Base-by-base conservation (phyloP, 1,140 invertebrate species). In the Brachionus koreanus region DNA sequence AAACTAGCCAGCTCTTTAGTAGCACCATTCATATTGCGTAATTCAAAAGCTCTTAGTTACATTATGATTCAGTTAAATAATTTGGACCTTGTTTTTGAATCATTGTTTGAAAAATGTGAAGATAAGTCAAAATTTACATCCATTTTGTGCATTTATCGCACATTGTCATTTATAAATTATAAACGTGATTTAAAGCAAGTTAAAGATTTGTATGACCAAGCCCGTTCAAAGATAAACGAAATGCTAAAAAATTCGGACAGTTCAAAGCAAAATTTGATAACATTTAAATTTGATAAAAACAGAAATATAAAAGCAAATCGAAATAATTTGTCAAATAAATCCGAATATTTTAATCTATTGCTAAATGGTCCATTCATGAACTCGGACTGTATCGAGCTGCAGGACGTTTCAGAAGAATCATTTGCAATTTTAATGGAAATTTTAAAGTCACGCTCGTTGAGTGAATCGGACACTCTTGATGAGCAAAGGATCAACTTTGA, bases 31-130 rank as follows among this genome's bases (percentile, higher is more conserved):
- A 65, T 79, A 13, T 35, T 79, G 23, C 76, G 76, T 29, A 79
- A 79, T 25, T 79, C 61, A 23, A 79, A 79, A 79, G 76, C 76
- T 42, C 25, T 79, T 13, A 39, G 57, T 43, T 79, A 79, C 13
- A 79, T 79, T 25, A 23, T 79, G 61, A 52, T 79, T 19, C 49
- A 79, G 12, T 16, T 79, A 0, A 79, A 79, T 25, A 43, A 43
- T 61, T 25, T 79, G 12, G 76, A 79, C 33, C 35, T 79, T 7
- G 49, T 79, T 29, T 25, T 79, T 12, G 76, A 79, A 6, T 43
- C 69, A 5, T 4, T 74, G 13, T 74, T 74, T 74, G 42, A 67
- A 67, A 37, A 74, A 74, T 25, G 6, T 23, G 42, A 74, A 9
- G 35, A 29, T 9, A 25, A 74, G 5, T 46, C 19, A 23, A 74